Base-by-base conservation (phyloP, 2,113 vertebrate species). In the Python bivittatus region DNA sequence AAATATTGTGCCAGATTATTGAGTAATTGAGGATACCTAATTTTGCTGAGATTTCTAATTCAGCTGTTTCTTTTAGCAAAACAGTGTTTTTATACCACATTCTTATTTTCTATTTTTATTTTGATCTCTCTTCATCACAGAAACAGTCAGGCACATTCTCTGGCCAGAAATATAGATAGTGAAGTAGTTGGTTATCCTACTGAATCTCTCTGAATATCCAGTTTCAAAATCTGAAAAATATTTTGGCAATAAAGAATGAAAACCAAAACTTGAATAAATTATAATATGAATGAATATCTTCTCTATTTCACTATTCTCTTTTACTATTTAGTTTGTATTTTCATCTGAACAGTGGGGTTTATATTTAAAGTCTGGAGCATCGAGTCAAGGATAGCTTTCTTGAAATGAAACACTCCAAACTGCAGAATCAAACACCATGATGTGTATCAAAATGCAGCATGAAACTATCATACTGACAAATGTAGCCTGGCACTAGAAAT, bases 41-140 rank as follows among this genome's bases (percentile, higher is more conserved):
- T 97, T 95, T 95, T 96, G 96, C 93, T 95, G 95, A 95, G 72
- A 96, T 95, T 92, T 90, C 84, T 91, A 88, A 11, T 86, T 95
- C 93, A 94, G 94, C 93, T 88, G 94, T 96, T 94, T 84, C 87
- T 92, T 60, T 33, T 54, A 0, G 1, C 2, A 92, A 87, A 88
- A 29, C 23, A 56, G 53, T 29, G 29, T 84, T 89, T 58, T 64
- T 64, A 33, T n/a, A 52, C 58, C 52, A 33, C 38, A 89, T 29
- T 90, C 64, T 25, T 72, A 48, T 86, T 86, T 90, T 88, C 48
- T n/a, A 52, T 20, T 17, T 90, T 94, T 64, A 89, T 61, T 23
- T 53, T 90, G 3, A 7, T 90, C 23, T 0, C 22, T 27, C 64
- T 8, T 0, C 53, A 88, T 89, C 53, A 90, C 11, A 7, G 0